A percentile compares a stretch with the other conserved stretches of the same genome.
Conservation (phyloP, 2,113 vertebrate species). For the Lampris incognitus region DNA sequence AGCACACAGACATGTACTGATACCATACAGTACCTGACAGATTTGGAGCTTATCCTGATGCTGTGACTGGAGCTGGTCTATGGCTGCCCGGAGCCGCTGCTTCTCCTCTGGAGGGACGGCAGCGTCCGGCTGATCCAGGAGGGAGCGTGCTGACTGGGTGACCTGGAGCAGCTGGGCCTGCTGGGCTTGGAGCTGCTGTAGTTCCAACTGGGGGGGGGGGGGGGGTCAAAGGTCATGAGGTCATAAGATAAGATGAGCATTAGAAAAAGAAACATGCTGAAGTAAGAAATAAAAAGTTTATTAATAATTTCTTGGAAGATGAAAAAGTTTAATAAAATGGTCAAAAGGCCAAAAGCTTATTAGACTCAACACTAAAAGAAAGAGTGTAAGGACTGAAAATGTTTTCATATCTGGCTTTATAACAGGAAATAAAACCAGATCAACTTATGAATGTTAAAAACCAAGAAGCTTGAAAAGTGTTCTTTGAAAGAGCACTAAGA, state of each 20-base stretch:
- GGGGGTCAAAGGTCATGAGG: not conserved
- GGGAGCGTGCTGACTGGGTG: conserved; percentile 86
- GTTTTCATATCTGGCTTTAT: too few relatives aligned
- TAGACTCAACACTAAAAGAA: too few relatives aligned
- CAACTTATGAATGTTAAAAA: too few relatives aligned
- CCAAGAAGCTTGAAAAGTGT: too few relatives aligned
- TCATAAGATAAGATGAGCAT: not conserved
- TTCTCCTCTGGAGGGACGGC: conserved; percentile 84
- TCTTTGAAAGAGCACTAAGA: too few relatives aligned
- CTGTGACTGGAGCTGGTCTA: conserved; percentile 84
- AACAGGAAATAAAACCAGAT: too few relatives aligned
- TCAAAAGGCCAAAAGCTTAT: too few relatives aligned
- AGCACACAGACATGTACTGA: too few relatives aligned
- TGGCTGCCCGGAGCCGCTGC: conserved; percentile 78
- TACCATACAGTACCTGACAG: conserved; percentile 77
- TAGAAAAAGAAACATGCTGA: not conserved
- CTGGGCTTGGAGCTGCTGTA: conserved; percentile 91
- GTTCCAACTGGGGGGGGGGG: conserved; percentile 79
- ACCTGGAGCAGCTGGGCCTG: conserved; percentile 91
- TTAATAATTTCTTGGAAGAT: not conserved
- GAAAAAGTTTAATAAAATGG: too few relatives aligned
- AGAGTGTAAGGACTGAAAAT: too few relatives aligned
- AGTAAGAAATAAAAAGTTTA: not conserved
- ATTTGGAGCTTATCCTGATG: conserved; percentile 82
- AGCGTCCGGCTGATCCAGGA: conserved; percentile 88